These are phyloP conservation scores for Rhagologus leucostigma DNA, from an alignment of 2,113 vertebrate genomes.

Conservation along the genomic window DNA sequence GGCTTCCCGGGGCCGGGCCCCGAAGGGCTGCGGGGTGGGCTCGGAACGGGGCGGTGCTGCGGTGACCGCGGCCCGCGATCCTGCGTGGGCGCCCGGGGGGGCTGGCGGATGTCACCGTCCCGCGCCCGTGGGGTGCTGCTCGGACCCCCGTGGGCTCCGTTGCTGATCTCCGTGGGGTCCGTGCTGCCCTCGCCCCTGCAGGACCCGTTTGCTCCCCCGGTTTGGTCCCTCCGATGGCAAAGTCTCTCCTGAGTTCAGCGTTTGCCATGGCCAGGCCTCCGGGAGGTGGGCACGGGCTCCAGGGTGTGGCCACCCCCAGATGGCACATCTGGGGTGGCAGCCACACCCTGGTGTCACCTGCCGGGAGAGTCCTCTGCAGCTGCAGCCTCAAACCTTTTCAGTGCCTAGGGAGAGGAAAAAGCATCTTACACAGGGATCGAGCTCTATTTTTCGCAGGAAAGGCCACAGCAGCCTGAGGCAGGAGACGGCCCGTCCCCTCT, in stretches of 20 bases:
- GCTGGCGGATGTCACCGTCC: neutral
- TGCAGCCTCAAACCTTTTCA: neutral
- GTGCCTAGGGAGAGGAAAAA: neutral
- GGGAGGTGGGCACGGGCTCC: neutral
- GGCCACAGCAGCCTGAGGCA: neutral
- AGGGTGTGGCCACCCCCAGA: neutral
- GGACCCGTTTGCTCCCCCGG: neutral
- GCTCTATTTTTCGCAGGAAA: neutral
- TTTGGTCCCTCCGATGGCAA: neutral
- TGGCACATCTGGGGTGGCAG: neutral
- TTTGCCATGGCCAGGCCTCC: neutral
- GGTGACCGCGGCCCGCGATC: neutral
- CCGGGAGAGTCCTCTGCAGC: neutral
- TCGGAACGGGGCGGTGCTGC: neutral
- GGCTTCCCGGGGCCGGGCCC: neutral
- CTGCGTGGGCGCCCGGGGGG: too few relatives aligned
- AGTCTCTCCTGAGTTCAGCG: neutral
- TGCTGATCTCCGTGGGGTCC: neutral
- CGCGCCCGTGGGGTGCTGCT: too few relatives aligned
- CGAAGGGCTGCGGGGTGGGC: neutral
- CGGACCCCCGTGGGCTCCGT: neutral
- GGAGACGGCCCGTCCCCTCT: fast-evolving
- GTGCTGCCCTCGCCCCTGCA: neutral
- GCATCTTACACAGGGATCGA: fast-evolving
- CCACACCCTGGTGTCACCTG: neutral